Conservation (phyloP, 2,797 vertebrate species). For the Pterois miles region DNA sequence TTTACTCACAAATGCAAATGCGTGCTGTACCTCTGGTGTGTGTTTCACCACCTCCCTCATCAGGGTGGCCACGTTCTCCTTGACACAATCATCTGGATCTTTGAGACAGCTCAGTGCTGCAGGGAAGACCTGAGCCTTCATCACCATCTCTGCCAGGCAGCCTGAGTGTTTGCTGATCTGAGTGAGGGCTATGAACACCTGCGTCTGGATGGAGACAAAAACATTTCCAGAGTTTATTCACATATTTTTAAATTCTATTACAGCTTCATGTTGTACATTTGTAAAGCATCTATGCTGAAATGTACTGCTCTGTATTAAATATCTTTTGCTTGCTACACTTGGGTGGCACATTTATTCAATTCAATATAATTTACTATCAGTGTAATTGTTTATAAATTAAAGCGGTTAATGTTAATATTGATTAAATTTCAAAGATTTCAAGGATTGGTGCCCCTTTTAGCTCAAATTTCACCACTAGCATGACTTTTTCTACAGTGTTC, state of each 20-base stretch:
- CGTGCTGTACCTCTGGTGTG: constrained; percentile 87
- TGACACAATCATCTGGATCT: constrained; percentile 92
- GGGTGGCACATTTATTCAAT: neutral
- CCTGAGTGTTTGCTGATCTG: constrained; percentile 95
- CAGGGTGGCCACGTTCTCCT: constrained; percentile 92
- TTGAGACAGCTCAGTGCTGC: constrained; percentile 89
- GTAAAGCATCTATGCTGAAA: neutral
- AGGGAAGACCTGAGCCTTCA: constrained; percentile 94
- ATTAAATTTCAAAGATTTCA: neutral
- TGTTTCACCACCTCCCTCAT: constrained; percentile 96
- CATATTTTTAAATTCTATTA: neutral
- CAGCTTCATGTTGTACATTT: neutral
- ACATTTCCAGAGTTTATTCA: neutral
- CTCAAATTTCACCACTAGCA: neutral
- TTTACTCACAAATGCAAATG: neutral
- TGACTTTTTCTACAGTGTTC: no score
- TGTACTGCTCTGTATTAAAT: neutral
- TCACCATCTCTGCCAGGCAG: constrained; percentile 92
- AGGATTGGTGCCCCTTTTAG: neutral
- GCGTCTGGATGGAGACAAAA: constrained; percentile 82
- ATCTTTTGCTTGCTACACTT: neutral
- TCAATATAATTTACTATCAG: neutral
- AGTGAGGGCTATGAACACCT: constrained; percentile 93
- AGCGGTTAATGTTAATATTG: neutral
- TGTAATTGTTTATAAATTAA: neutral